Conservation (phyloP, 2,113 vertebrate genomes). For the Phaethornis superciliosus region DNA sequence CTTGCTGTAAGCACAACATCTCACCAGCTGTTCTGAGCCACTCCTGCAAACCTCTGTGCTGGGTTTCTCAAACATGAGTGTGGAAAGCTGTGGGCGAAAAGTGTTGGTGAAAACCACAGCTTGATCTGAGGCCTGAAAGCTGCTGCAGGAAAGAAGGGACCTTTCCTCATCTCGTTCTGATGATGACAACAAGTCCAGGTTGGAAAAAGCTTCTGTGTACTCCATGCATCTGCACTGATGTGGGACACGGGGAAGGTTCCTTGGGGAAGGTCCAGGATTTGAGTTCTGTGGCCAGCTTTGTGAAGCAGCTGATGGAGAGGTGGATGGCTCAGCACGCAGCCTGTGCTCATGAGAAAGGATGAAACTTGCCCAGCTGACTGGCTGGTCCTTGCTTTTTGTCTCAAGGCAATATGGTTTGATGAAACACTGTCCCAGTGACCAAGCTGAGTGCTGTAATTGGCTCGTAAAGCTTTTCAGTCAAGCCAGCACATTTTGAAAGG, state of each 20-base stretch:
- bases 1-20: not conserved
- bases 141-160: not conserved
- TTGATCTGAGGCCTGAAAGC: not conserved
- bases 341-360: not conserved
- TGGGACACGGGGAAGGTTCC: not conserved
- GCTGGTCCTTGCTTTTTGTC: not conserved
- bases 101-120: not conserved
- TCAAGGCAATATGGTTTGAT: not conserved
- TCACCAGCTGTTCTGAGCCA: not conserved
- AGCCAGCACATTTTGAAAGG: not conserved
- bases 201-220: accelerated
- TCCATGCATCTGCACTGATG: no score
- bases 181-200: not conserved
- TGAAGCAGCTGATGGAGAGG: not conserved
- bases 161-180: accelerated
- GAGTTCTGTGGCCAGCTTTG: not conserved
- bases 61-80: not conserved
- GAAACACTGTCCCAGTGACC: not conserved
- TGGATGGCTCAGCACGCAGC: not conserved
- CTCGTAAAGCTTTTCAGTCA: not conserved
- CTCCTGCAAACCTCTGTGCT: not conserved
- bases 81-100: not conserved
- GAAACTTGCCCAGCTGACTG: not conserved
- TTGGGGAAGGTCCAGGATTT: not conserved
- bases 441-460: not conserved